Conservation (phyloP, 2,797 vertebrate species). For the Sciurus vulgaris region DNA sequence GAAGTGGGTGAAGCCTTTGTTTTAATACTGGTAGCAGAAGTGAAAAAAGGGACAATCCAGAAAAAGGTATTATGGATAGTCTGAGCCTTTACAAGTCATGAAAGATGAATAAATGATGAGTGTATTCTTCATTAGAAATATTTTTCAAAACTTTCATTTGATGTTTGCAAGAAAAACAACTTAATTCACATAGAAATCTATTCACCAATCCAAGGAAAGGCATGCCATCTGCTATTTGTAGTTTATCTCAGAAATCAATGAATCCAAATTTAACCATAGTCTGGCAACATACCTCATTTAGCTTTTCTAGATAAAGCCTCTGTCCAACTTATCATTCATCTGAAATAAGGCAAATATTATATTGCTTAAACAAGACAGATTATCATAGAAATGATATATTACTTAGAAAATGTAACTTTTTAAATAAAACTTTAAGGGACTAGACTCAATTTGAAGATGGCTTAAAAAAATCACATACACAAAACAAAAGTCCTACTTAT, state of each 20-base stretch:
- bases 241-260: too few relatives aligned
- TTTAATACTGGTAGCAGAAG: not conserved
- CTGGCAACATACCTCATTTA: conserved; percentile 87
- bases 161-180: not conserved
- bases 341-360: conserved; percentile 82
- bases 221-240: not conserved
- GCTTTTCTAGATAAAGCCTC: conserved; percentile 90
- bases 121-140: not conserved
- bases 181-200: not conserved
- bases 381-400: not conserved
- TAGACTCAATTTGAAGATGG: not conserved
- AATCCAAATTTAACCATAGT: not conserved
- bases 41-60: not conserved
- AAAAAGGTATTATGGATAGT: not conserved
- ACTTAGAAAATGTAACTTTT: not conserved
- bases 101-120: not conserved
- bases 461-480: not conserved
- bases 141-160: not conserved
- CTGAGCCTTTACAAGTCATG: not conserved
- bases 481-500: not conserved
- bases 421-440: not conserved
- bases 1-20: too few relatives aligned
- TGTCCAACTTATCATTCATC: conserved; percentile 91
- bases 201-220: not conserved
- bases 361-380: not conserved